Evolutionary conservation across 1,140 invertebrate genomes (phyloP), one percentile per base, ranked within the genome.

Genomic region (Saccostrea glomerata): DNA sequence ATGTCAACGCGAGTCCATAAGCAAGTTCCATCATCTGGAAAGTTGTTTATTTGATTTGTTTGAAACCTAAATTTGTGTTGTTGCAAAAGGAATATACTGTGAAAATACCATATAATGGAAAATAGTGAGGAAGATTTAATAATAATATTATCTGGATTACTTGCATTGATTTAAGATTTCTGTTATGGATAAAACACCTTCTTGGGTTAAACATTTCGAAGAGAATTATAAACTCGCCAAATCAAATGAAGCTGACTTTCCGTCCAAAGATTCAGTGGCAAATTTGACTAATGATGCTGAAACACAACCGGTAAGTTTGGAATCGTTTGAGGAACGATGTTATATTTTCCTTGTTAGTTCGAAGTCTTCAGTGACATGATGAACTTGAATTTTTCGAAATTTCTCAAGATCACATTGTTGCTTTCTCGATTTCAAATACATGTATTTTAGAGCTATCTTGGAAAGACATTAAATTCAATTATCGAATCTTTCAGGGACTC

Each of bases 171-270:
- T 40, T 84, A 54, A 40, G n/a, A 55, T 17, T 84, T 20, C n/a
- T 85, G 82, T 84, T 58, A 88, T 88, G 87, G 87, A 84, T 77
- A 77, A 77, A 73, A 85, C 87, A 70, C 87, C 87, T 30, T 88
- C 87, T 88, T 88, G 87, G 87, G 63, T 88, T 30, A 88, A 88
- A 77, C 87, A 88, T 54, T 88, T 88, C n/a, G 87, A 88, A 6
- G 87, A 88, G 12, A 70, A 85, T 36, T 55, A 84, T 40, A 55
- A 40, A 84, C 40, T 77, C 12, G 70, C 70, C 23, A 77, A 25
- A 77, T 5, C 23, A 0, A 77, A 77, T 77, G 70, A 77, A 30
- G 25, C 25, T 12, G 70, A 77, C 23, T 77, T 77, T 77, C 25
- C 70, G 11, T 36, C 5, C 9, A 77, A 77, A 17, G 30, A 73